A percentile compares a stretch with the other conserved stretches of the same genome.
phyloP scores from a whole-genome alignment of 1,140 invertebrate species.

The Zaprionus africanus region DNA sequence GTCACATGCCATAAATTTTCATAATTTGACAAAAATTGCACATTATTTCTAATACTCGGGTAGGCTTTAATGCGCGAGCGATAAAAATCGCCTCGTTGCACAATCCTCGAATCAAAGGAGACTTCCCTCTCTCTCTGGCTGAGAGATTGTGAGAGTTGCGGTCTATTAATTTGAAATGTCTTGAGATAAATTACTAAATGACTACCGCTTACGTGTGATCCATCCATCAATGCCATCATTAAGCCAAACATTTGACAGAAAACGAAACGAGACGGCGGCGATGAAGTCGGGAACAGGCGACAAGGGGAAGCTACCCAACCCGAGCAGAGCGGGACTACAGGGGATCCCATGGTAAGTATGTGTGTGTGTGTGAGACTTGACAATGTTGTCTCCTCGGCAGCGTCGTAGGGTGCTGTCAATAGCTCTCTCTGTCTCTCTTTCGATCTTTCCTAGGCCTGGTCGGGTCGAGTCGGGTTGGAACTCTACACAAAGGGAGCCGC shows the following conservation, averaged over 20 bases:
- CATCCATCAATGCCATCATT: conserved; percentile 83
- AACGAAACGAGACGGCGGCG: conserved; percentile 48
- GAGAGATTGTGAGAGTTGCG: conserved; percentile 44
- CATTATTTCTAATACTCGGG: conserved; percentile 62
- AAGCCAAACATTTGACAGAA: conserved; percentile 80
- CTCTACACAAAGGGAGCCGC: conserved; percentile 53
- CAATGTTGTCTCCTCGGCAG: conserved; percentile 47
- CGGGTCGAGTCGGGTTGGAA: background rate
- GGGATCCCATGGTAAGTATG: conserved; percentile 61
- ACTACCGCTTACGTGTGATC: conserved; percentile 81
- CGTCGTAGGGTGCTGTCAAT: conserved; percentile 63
- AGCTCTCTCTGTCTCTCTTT: conserved; percentile 9
- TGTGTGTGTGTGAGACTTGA: conserved; percentile 33
- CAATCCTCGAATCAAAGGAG: conserved; percentile 59
- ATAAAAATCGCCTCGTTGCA: conserved; percentile 60
- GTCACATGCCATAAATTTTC: conserved; percentile 72
- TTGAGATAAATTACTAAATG: conserved; percentile 80
- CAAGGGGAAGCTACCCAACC: background rate
- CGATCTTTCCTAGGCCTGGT: conserved; percentile 18
- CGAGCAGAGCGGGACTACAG: background rate
- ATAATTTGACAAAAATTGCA: conserved; percentile 78
- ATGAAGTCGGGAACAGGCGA: conserved; percentile 32
- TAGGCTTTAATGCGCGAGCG: conserved; percentile 27
- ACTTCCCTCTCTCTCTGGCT: background rate
- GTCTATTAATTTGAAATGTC: conserved; percentile 81